These are phyloP conservation scores for Pelecanoides urinatrix DNA, from an alignment of 2,113 vertebrate genomes.

Conservation along the genomic window DNA sequence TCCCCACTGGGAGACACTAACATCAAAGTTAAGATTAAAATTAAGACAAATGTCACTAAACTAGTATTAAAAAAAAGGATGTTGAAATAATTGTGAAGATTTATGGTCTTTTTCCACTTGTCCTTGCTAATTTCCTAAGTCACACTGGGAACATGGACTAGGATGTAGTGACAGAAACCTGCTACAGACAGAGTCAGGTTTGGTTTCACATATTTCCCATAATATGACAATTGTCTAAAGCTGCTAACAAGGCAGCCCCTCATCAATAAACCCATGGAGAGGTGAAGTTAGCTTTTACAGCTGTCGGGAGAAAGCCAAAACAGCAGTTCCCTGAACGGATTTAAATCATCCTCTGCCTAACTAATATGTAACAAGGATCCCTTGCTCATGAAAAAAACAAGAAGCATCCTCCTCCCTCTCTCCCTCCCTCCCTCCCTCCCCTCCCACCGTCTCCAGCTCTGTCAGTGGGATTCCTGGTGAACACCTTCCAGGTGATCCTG, in stretches of 20 bases:
- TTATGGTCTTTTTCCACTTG: neutral
- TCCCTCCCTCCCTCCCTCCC: too few relatives aligned
- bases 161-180: neutral
- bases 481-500: neutral
- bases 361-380: neutral
- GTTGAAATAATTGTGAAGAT: neutral
- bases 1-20: neutral
- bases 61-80: neutral
- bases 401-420: neutral
- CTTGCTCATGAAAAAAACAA: neutral
- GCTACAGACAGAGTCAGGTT: neutral
- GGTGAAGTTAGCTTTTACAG: neutral
- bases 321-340: neutral
- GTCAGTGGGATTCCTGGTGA: neutral
- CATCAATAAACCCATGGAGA: neutral
- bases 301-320: neutral
- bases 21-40: neutral
- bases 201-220: neutral
- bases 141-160: neutral
- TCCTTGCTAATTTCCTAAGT: neutral
- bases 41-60: neutral
- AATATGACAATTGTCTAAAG: neutral
- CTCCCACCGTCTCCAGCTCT: neutral
- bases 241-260: neutral
- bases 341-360: neutral